Conservation (phyloP, 2,888 invertebrate species). For the Phortica magna region DNA sequence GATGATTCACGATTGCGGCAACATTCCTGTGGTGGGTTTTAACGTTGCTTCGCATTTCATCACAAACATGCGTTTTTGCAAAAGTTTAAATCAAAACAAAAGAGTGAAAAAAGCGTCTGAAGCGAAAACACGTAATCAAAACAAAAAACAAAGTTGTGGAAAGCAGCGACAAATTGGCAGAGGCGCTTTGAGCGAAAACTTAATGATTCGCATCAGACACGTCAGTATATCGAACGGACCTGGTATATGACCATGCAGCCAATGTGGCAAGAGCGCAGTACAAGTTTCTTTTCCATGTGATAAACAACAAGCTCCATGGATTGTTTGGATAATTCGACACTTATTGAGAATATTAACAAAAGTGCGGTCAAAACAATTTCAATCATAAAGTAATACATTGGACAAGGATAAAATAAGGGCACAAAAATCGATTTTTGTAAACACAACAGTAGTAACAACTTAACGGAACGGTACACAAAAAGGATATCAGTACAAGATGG, state of each 20-base stretch:
- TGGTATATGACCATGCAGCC: too few relatives aligned
- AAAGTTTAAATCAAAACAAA: constrained; percentile 14
- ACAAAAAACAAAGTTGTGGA: background rate
- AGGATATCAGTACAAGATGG: constrained; percentile 48
- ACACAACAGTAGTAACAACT: background rate
- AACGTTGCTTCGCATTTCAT: background rate
- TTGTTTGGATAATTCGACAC: too few relatives aligned
- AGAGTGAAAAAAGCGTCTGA: background rate
- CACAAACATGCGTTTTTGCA: background rate
- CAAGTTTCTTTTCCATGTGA: too few relatives aligned
- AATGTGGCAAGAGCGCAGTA: too few relatives aligned
- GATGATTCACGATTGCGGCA: background rate
- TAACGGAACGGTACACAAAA: background rate
- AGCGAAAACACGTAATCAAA: background rate
- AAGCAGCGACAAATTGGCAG: background rate
- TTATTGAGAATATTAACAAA: background rate
- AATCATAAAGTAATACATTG: too few relatives aligned
- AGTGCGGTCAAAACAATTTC: too few relatives aligned
- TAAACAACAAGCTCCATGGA: background rate
- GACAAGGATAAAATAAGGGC: too few relatives aligned
- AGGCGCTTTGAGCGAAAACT: background rate
- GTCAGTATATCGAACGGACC: background rate
- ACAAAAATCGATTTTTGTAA: background rate
- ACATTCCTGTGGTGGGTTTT: background rate
- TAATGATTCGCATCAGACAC: background rate